A percentile compares a stretch with the other conserved stretches of the same genome.
phyloP scores from a whole-genome alignment of 2,888 invertebrate species.

The Pachycephus smyrnensis region DNA sequence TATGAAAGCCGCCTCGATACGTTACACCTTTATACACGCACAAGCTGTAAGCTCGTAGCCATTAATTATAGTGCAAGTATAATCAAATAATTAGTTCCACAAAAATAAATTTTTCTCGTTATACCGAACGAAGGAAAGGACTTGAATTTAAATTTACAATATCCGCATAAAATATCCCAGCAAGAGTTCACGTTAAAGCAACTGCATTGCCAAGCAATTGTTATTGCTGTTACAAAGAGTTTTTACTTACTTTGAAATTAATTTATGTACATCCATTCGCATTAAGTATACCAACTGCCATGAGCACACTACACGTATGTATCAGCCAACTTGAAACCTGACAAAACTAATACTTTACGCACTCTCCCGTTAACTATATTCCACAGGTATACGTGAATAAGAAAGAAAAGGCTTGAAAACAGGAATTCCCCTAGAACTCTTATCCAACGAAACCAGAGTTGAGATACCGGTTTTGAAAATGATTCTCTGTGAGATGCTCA shows the following conservation, averaged over 20 bases:
- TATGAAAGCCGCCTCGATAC: neutral
- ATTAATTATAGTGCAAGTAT: neutral
- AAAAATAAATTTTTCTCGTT: neutral
- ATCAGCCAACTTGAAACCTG: neutral
- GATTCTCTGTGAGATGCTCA: neutral
- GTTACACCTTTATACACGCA: neutral
- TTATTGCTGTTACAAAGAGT: neutral
- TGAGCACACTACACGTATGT: neutral
- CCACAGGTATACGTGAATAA: neutral
- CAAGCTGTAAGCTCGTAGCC: neutral
- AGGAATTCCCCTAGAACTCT: neutral
- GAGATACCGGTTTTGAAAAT: neutral
- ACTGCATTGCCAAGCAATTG: neutral
- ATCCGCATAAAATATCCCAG: neutral
- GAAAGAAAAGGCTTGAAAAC: neutral
- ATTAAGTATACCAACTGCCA: neutral
- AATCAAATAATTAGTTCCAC: no score
- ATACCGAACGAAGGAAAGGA: neutral
- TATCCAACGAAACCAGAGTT: neutral
- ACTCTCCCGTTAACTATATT: neutral
- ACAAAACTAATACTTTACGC: neutral
- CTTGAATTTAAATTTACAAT: neutral
- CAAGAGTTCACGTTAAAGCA: no score
- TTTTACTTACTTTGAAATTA: neutral
- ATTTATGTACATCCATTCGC: neutral